Base-by-base conservation (phyloP, 2,797 vertebrate species). In the Spea hammondii region DNA sequence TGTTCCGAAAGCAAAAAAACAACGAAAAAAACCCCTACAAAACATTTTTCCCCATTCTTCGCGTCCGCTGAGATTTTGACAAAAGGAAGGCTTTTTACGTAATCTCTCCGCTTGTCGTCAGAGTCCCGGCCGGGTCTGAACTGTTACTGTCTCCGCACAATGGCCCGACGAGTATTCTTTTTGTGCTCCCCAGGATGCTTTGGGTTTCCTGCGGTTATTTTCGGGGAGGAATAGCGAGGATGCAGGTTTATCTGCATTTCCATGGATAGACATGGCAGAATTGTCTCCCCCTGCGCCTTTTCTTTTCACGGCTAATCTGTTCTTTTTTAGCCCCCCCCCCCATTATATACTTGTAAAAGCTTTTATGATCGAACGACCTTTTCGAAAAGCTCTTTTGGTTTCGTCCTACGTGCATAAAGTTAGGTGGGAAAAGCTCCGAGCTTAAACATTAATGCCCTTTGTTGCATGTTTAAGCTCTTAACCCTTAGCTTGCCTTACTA, bases 331-430 rank as follows among this genome's bases (percentile, higher is more conserved):
- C 32, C 32, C 32, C 32, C 32, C 32, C 32, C 17, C 32, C 32
- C 2, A 32, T 32, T 32, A 32, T 32, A 32, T 32, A 2, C 32
- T 32, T 32, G 32, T 32, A 32, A 32, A 32, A 32, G 14, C 9
- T 57, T 57, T 57, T 57, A 57, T 57, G n/a, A 32, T 32, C 32
- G 59, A 17, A 6, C 14, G 32, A 49, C 50, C 48, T 8, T 55
- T 9, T 13, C 47, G 76, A 65, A 78, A 71, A 78, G 59, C 77
- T 67, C 73, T 72, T 17, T 17, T 17, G 14, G 14, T 62, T 62
- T 62, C 32, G 4, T 62, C 32, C 32, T 32, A 32, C 32, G 32
- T 32, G 3, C 32, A 32, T 32, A 2, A 32, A 32, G 32, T 2
- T 32, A 32, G 32, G 32, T 32, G 32, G 32, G 1, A 32, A 32